phyloP scores from a whole-genome alignment of 2,113 vertebrate genomes.

The Tetraodon nigroviridis region DNA sequence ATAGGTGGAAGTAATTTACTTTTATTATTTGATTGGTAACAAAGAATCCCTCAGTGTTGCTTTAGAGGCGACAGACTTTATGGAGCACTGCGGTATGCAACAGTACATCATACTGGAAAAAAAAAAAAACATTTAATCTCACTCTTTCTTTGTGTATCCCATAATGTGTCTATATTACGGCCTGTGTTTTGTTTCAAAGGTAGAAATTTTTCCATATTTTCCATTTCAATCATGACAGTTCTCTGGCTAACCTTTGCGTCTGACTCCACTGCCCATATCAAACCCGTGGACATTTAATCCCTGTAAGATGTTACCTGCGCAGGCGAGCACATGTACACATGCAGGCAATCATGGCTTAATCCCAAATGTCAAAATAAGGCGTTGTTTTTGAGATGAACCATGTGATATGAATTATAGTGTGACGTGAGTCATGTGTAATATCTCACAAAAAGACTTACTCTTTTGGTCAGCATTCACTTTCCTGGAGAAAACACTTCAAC shows the following conservation, averaged over 20 bases:
- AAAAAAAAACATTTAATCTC: background rate
- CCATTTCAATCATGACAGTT: slow-evolving; percentile 12
- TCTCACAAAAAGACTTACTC: slow-evolving; percentile 2
- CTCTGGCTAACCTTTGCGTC: slow-evolving; percentile 6
- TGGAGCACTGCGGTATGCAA: no score
- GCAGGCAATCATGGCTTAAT: slow-evolving; percentile 26
- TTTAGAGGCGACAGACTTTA: no score
- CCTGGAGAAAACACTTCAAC: background rate
- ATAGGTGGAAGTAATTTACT: background rate
- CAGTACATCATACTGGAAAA: no score
- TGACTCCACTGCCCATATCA: slow-evolving; percentile 7
- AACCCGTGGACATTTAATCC: background rate
- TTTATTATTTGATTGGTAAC: background rate
- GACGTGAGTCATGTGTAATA: slow-evolving; percentile 3
- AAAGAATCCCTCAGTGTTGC: no score
- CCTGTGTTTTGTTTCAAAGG: background rate
- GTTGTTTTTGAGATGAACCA: slow-evolving; percentile 12
- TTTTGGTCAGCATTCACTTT: slow-evolving; percentile 2
- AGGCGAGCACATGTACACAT: slow-evolving; percentile 23
- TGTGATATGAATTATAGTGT: slow-evolving; percentile 21
- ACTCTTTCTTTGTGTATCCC: background rate
- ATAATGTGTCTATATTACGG: background rate
- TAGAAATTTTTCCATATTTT: background rate
- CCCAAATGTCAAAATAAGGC: slow-evolving; percentile 26
- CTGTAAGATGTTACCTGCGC: slow-evolving; percentile 19